Base-by-base conservation (phyloP, 2,888 invertebrate species). In the Anodontia alba region DNA sequence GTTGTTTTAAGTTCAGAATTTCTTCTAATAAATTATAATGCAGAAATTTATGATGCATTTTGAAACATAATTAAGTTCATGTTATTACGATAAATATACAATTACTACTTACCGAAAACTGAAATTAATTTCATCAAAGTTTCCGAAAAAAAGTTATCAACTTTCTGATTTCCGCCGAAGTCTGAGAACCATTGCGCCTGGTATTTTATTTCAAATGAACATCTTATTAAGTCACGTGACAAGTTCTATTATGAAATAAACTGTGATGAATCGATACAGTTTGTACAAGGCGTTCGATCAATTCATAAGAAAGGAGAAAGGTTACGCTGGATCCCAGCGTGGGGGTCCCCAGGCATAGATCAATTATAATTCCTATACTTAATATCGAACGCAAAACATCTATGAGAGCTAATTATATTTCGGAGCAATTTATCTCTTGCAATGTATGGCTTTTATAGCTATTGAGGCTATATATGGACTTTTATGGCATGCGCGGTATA, bases 221-320 rank as follows among this genome's bases (percentile, higher is more conserved):
- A 86, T 86, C 82, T 80, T 76, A 86, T 83, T 85, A 85, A 75
- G 73, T 81, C 85, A 86, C 83, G 85, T 86, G 85, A 62, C 43
- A 49, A 72, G 80, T 80, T 86, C 79, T 81, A 86, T 86, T 83
- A 86, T 86, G 81, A 81, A 83, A 83, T 83, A 83, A 71, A 80
- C 72, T 43, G 67, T 66, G 79, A 86, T 86, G 82, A 80, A 86
- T 86, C 66, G 57, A 76, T 69, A 62, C 23, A 62, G 62, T 62
- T 62, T 62, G 62, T 62, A 62, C 62, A 62, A 62, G 31, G 49
- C 43, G 70, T 43, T 70, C 20, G 62, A 62, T 62, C 62, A 62
- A 62, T 62, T 62, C 33, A 31, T 33, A 33, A 62, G 62, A 62
- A 62, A 62, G 62, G 31, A 33, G 33, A 62, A 62, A 62, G 62